Evolutionary conservation across 2,888 invertebrate species (phyloP), one percentile per base, ranked within the genome.

Genomic region (Volucella bombylans): DNA sequence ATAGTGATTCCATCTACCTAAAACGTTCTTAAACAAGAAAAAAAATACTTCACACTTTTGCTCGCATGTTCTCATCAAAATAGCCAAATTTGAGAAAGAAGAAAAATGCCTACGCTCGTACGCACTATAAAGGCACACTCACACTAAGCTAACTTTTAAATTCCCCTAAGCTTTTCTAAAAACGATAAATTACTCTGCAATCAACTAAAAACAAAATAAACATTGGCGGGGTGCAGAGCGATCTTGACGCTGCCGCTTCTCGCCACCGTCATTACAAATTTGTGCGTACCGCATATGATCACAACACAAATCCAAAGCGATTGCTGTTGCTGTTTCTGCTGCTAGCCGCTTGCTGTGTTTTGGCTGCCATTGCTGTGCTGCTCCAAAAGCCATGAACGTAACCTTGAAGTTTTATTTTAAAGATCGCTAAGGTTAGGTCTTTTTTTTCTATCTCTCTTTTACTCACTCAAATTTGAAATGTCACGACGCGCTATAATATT

Each of bases 371-470:
- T 73, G 50, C 64, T 67, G 74, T 73, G 50, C 64, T 67, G 74
- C 80, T 50, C 55, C 62, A 38, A 81, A n/a, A 85, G 50, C 85
- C 85, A 77, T 85, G 85, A 85, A 81, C 85, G 57, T 85, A 85
- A 85, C 85, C 85, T 85, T 85, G 85, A 85, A 68, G 62, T 54
- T 85, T 81, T 85, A 79, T 85, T 82, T 80, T 61, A 76, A 85
- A 74, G 74, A 76, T 81, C 41, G 18, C 64, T 61, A 31, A 31
- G 31, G 31, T 73, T 57, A 52, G 52, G 55, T 45, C 18, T 45
- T 57, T 10, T 41, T 78, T 18, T 57, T 23, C 39, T 52, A 52
- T 47, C 31, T 31, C 31, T 6, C 31, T 31, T 31, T 6, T 31
- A 31, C 31, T 6, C 45, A 31, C 49, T 43, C 12, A 65, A 45